These are phyloP conservation scores for Microtus richardsoni DNA, from an alignment of 2,113 vertebrate genomes.

Conservation along the genomic window DNA sequence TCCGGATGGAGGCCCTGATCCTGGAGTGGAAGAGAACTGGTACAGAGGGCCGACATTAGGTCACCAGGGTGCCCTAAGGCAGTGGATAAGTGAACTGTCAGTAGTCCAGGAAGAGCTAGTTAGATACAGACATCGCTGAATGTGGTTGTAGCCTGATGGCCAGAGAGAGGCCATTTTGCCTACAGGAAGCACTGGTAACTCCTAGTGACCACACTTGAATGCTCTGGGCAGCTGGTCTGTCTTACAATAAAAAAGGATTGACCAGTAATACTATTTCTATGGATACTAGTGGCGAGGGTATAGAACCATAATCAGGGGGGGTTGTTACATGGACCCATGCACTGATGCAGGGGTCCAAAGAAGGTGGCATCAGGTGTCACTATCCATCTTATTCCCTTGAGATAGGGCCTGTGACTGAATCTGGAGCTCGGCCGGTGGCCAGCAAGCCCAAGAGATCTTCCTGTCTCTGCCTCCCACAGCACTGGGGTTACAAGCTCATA, in stretches of 20 bases:
- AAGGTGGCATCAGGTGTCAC: neutral
- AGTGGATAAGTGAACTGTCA: fast-evolving
- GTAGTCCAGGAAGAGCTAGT: neutral
- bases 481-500: neutral
- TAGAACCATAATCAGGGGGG: neutral
- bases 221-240: neutral
- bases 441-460: neutral
- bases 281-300: neutral
- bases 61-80: neutral
- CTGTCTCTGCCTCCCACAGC: neutral
- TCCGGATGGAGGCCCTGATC: neutral
- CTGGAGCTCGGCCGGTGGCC: neutral
- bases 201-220: fast-evolving
- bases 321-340: neutral
- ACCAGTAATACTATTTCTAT: neutral
- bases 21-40: fast-evolving
- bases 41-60: fast-evolving
- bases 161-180: neutral
- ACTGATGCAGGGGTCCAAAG: neutral
- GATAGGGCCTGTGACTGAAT: neutral
- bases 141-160: neutral
- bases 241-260: neutral
- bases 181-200: neutral
- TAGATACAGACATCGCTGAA: neutral
- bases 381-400: neutral